A percentile compares a stretch with the other conserved stretches of the same genome.
Evolutionary conservation across 2,797 vertebrate genomes (phyloP).

Genomic region (Sebastes kiyomatsui): DNA sequence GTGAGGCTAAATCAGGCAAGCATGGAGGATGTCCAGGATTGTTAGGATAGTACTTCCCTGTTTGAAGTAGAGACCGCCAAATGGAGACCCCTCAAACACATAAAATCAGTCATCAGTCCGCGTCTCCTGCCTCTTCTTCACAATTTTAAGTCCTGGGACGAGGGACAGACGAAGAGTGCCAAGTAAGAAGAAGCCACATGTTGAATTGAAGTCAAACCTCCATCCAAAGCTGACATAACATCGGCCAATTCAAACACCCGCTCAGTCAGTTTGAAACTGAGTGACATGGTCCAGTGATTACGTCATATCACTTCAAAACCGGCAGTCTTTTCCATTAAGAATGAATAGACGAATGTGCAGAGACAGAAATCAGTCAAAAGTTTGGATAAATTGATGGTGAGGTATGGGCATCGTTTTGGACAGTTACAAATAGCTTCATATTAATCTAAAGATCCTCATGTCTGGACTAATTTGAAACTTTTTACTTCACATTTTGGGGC

Average conservation of each 20-base stretch:
- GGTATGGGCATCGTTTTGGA: background rate
- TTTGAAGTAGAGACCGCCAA: slow-evolving; percentile 20
- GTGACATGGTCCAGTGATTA: slow-evolving; percentile 46
- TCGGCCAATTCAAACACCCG: slow-evolving; percentile 66
- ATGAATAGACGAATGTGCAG: background rate
- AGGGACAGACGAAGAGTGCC: slow-evolving; percentile 7
- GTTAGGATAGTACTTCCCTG: slow-evolving; percentile 3
- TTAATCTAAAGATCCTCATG: background rate
- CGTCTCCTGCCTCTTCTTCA: slow-evolving; percentile 2
- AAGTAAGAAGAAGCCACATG: slow-evolving; percentile 49
- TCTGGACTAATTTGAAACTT: background rate
- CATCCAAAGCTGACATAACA: slow-evolving; percentile 60
- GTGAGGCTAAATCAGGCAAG: slow-evolving; percentile 36
- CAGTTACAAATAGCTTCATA: background rate
- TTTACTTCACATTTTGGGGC: background rate
- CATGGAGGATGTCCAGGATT: background rate
- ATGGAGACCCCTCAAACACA: slow-evolving; percentile 2
- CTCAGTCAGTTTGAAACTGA: slow-evolving; percentile 52
- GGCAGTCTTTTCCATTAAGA: slow-evolving; percentile 10
- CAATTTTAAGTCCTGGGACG: slow-evolving; percentile 12
- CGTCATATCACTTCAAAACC: slow-evolving; percentile 42
- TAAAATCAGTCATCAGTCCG: background rate
- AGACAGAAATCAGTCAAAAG: background rate
- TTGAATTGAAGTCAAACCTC: slow-evolving; percentile 47
- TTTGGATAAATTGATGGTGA: background rate